A percentile compares a stretch with the other conserved stretches of the same genome.
phyloP scores from a whole-genome alignment of 2,797 vertebrate genomes.

The Acanthornis magna region DNA sequence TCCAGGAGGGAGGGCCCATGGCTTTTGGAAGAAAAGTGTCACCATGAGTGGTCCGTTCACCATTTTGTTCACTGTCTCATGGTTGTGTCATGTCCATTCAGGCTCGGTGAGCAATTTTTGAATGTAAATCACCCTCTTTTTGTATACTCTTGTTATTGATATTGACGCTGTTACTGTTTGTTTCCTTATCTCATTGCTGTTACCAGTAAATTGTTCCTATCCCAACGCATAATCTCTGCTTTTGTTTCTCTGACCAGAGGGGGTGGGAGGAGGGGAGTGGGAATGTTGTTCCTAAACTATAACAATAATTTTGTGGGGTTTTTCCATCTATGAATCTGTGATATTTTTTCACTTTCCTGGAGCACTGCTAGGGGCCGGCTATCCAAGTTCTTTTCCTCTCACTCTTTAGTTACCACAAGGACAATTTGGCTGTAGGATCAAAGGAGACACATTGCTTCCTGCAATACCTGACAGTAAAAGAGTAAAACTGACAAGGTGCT shows the following conservation, averaged over 20 bases:
- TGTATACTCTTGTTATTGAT: not conserved
- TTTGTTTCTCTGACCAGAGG: not conserved
- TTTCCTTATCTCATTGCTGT: not conserved
- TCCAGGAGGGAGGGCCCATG: not conserved
- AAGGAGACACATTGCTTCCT: not conserved
- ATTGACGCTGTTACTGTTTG: not conserved
- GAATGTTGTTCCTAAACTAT: not conserved
- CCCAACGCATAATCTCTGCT: not conserved
- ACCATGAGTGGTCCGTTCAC: fast-evolving
- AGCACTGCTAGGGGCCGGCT: not conserved
- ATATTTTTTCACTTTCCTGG: not conserved
- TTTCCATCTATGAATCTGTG: not conserved
- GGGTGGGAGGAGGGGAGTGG: too few relatives aligned
- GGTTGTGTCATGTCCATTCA: not conserved
- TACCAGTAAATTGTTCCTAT: not conserved
- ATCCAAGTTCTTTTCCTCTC: not conserved
- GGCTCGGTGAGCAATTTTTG: not conserved
- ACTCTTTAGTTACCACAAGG: not conserved
- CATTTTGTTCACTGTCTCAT: not conserved
- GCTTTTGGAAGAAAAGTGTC: fast-evolving
- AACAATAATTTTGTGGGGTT: not conserved
- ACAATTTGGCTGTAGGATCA: not conserved
- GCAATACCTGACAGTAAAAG: not conserved
- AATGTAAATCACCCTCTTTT: too few relatives aligned
- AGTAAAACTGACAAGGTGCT: not conserved